Percentiles rank a stretch among this genome's conserved stretches.
These are phyloP conservation scores for Heliothis subflexa DNA, from an alignment of 1,140 invertebrate species.

Conservation along the genomic window DNA sequence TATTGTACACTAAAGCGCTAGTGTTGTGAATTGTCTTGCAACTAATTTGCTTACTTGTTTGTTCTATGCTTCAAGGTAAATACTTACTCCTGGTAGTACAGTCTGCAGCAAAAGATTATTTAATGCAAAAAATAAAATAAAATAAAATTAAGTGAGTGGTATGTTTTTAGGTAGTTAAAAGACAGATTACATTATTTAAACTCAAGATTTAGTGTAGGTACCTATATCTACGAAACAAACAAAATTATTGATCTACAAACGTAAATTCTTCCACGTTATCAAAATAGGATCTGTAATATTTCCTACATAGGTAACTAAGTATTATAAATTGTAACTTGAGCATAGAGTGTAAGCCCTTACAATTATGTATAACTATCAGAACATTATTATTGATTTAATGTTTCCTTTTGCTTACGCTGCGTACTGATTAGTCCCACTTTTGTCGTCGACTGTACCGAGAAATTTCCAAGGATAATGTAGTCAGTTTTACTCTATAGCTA, in stretches of 20 bases:
- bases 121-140: neutral
- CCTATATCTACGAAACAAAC: too few relatives aligned
- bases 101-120: neutral
- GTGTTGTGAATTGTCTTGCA: slow-evolving; percentile 19
- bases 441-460: neutral
- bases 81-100: neutral
- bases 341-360: too few relatives aligned
- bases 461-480: slow-evolving; percentile 26
- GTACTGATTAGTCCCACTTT: neutral
- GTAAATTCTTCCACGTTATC: too few relatives aligned
- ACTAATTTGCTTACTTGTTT: slow-evolving; percentile 34
- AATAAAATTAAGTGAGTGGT: neutral
- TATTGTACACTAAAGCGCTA: slow-evolving; percentile 7
- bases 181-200: too few relatives aligned
- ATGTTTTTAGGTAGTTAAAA: too few relatives aligned
- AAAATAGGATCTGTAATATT: too few relatives aligned
- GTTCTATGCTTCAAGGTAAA: slow-evolving; percentile 30
- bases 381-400: slow-evolving; percentile 6
- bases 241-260: too few relatives aligned
- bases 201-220: too few relatives aligned
- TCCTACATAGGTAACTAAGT: too few relatives aligned
- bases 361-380: neutral
- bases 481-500: slow-evolving; percentile 16
- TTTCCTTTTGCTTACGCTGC: slow-evolving; percentile 21
- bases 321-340: too few relatives aligned